Conservation (phyloP, 1,140 invertebrate genomes). For the Calosoma granatense region DNA sequence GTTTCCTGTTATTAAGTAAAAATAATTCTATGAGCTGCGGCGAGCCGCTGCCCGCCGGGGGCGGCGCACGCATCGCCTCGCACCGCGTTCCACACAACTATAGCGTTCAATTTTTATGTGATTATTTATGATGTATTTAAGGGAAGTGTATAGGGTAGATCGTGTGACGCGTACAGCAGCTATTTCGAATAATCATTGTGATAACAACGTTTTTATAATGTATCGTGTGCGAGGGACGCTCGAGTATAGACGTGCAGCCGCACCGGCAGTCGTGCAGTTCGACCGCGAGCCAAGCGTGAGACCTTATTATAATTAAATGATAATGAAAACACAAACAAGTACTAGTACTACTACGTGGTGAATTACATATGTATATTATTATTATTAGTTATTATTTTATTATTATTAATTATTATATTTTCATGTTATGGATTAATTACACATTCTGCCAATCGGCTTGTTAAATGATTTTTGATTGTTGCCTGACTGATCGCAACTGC, state of each 20-base stretch:
- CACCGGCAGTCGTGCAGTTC: too few species aligned
- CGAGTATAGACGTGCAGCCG: too few species aligned
- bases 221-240: not conserved
- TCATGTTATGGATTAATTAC: slow-evolving; percentile 4
- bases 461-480: slow-evolving; percentile 32
- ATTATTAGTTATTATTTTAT: slow-evolving; percentile 23
- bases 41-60: not conserved
- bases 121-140: too few species aligned
- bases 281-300: not conserved
- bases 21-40: slow-evolving; percentile 27
- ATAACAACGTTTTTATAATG: not conserved
- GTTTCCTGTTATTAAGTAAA: slow-evolving; percentile 37
- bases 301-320: not conserved
- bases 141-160: too few species aligned
- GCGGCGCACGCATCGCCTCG: not conserved
- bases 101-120: too few species aligned
- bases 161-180: too few species aligned
- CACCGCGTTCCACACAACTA: too few species aligned
- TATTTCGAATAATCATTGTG: slow-evolving; percentile 6
- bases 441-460: slow-evolving; percentile 30
- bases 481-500: slow-evolving; percentile 30
- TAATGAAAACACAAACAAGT: slow-evolving; percentile 1
- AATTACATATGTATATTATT: slow-evolving; percentile 30
- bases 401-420: slow-evolving; percentile 28
- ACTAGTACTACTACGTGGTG: slow-evolving; percentile 22